Evolutionary conservation across 2,888 invertebrate genomes (phyloP), one percentile per base, ranked within the genome.

Genomic region (Perizoma flavofasciatum): DNA sequence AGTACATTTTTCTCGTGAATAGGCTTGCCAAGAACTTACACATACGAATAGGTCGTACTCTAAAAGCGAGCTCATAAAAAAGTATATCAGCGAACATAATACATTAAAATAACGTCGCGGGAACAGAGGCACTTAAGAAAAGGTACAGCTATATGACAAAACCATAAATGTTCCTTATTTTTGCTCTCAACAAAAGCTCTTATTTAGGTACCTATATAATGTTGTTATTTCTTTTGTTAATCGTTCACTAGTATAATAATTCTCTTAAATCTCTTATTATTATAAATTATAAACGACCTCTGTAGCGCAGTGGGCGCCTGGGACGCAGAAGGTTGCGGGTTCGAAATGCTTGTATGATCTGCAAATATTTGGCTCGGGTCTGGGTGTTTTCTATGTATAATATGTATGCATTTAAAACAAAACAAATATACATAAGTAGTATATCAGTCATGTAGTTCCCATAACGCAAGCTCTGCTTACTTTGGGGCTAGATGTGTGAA

Each of bases 111-210:
- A 53, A 49, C 11, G 39, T 35, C 11, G 40, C 60, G 49, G 59
- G 61, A 65, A 66, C 54, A 70, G 56, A 48, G 47, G 57, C 63
- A 60, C 63, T 65, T 61, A 55, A 67, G 55, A 62, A 61, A 70
- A 67, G 64, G 61, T 63, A 68, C 60, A 53, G 61, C 41, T 55
- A 51, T 55, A 51, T 56, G 37, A 58, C 46, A 47, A 59, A 54
- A 45, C 49, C 43, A 57, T 56, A 62, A 59, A 61, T 50, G 55
- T 39, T 49, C 39, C 49, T 39, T 55, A 55, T 55, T 33, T 49
- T 59, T 63, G 60, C 68, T 59, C 61, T 45, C 53, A 66, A 76
- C 69, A 79, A 77, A 75, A 68, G 65, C 71, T 70, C 67, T 61
- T 73, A 76, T 77, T 75, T 74, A 71, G 64, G 69, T 70, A 70